Percentiles rank a stretch among this genome's conserved stretches.
Evolutionary conservation across 1,140 invertebrate species (phyloP).

Genomic region (Lepidurus arcticus): DNA sequence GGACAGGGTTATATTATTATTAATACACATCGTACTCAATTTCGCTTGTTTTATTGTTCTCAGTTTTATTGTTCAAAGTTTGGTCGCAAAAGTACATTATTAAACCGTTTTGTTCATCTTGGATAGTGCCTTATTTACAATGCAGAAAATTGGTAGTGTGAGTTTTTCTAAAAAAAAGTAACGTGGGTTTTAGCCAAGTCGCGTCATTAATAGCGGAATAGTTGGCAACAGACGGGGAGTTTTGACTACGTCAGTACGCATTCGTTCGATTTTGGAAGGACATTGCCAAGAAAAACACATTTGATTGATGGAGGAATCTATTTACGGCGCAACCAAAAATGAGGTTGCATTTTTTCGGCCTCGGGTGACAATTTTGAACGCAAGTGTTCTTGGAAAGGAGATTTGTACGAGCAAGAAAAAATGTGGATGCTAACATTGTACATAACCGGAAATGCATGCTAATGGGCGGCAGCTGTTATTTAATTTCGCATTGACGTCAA

Average conservation of each 20-base stretch:
- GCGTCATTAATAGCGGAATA: not conserved
- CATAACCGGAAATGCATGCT: too few relatives aligned
- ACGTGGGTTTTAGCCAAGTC: not conserved
- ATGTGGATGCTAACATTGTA: too few relatives aligned
- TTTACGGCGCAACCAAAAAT: not conserved
- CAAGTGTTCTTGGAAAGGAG: too few relatives aligned
- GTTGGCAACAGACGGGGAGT: not conserved
- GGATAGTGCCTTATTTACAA: not conserved
- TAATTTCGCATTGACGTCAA: too few relatives aligned
- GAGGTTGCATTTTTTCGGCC: too few relatives aligned
- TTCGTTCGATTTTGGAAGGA: not conserved
- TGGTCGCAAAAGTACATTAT: not conserved
- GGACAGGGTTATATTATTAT: slow-evolving; percentile 11
- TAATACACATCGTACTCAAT: not conserved
- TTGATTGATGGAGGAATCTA: not conserved
- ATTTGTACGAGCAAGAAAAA: too few relatives aligned
- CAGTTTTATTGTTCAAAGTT: too few relatives aligned
- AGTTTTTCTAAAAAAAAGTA: not conserved
- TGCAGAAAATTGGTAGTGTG: not conserved
- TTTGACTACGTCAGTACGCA: not conserved
- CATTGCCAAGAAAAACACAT: not conserved
- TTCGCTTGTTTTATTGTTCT: too few relatives aligned
- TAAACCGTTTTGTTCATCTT: not conserved
- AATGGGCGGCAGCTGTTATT: too few relatives aligned
- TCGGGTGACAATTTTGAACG: too few relatives aligned